These are phyloP conservation scores for Geococcyx californianus DNA, from an alignment of 2,113 vertebrate genomes.

Conservation along the genomic window DNA sequence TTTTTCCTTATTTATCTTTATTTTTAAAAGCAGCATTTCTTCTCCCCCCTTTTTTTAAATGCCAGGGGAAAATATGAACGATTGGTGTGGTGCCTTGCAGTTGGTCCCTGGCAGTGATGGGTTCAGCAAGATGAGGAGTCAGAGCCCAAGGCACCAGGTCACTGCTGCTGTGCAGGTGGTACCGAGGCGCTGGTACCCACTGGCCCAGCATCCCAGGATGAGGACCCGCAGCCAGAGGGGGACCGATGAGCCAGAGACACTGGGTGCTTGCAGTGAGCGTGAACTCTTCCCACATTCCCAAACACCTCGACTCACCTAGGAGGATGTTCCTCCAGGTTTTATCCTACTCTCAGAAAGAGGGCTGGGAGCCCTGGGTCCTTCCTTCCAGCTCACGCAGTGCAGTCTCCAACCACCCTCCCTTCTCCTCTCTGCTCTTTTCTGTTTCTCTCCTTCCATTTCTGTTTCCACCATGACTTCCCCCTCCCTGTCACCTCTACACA, in stretches of 20 bases:
- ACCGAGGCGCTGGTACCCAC: accelerated
- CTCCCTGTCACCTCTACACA: neutral
- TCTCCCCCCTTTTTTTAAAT: neutral
- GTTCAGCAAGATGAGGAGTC: neutral
- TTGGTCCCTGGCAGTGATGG: neutral
- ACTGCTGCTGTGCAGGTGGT: accelerated
- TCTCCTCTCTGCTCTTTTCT: neutral
- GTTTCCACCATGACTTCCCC: neutral
- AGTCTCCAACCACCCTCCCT: neutral
- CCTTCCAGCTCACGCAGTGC: accelerated
- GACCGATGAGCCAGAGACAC: neutral
- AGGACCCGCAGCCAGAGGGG: neutral
- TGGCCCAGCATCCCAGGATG: neutral
- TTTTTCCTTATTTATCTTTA: neutral
- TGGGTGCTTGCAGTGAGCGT: accelerated
- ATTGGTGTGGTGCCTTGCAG: neutral
- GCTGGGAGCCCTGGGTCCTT: neutral
- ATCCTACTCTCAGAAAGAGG: neutral
- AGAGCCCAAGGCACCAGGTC: neutral
- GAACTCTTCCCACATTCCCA: neutral
- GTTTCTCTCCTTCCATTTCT: neutral
- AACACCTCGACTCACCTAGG: accelerated
- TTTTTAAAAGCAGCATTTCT: neutral
- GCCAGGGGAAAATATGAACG: too few species aligned
- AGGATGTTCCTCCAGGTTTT: neutral